These are phyloP conservation scores for Moxostoma hubbsi DNA, from an alignment of 2,797 vertebrate species.

Conservation along the genomic window DNA sequence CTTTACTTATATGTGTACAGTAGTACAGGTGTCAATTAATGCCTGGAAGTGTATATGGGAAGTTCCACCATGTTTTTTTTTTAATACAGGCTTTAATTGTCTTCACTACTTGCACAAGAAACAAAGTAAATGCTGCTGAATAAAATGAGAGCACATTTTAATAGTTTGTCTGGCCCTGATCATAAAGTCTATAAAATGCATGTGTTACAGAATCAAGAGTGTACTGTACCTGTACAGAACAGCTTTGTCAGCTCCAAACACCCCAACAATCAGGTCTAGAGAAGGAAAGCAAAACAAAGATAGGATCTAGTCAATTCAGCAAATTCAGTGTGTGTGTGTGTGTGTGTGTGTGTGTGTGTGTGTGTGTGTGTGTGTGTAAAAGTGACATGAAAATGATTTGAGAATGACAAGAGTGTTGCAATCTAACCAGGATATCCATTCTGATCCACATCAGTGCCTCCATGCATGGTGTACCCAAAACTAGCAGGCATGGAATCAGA, in stretches of 20 bases:
- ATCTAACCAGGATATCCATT: conserved; percentile 93
- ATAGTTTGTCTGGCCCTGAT: conserved; percentile 13
- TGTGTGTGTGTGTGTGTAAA: neutral
- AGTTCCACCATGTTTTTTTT: conserved; percentile 10
- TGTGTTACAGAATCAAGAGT: conserved; percentile 1
- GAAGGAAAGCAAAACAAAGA: neutral
- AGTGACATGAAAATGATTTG: neutral
- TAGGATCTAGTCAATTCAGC: no score
- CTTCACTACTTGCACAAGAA: conserved; percentile 52
- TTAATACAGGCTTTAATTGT: conserved; percentile 15
- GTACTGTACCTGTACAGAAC: conserved; percentile 81
- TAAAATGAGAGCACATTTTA: conserved; percentile 46
- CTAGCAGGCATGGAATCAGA: conserved; percentile 90
- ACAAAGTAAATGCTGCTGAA: conserved; percentile 29
- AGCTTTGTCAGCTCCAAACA: conserved; percentile 85
- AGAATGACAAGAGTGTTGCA: neutral
- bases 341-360: no score
- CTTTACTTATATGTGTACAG: neutral
- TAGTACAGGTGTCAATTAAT: neutral
- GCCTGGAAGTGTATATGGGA: neutral
- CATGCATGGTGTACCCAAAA: conserved; percentile 93
- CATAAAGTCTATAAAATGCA: conserved; percentile 49
- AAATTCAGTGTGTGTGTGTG: neutral
- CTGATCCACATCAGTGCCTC: conserved; percentile 90
- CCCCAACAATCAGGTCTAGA: conserved; percentile 85